These are phyloP conservation scores for Drosophila imparisetae DNA, from an alignment of 2,888 invertebrate genomes.

Conservation along the genomic window DNA sequence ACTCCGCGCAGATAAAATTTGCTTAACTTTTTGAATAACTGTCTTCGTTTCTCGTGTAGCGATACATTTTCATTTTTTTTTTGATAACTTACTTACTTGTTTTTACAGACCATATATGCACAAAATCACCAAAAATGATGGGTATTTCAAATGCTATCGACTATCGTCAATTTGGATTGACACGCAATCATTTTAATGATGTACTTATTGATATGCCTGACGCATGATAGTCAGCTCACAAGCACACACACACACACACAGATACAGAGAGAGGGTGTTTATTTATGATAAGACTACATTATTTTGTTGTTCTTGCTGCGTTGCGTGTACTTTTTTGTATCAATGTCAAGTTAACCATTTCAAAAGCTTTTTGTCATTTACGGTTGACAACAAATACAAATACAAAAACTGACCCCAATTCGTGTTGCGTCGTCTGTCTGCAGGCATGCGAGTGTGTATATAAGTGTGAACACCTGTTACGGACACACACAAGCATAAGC, in stretches of 20 bases:
- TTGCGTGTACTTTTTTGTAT: conserved; percentile 47
- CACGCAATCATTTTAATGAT: conserved; percentile 48
- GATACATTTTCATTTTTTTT: not conserved
- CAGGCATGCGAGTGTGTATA: not conserved
- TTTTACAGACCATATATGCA: not conserved
- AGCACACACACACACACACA: not conserved
- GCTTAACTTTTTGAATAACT: not conserved
- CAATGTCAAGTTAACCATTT: conserved; percentile 73
- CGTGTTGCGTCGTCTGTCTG: conserved; percentile 10
- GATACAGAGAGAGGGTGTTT: conserved; percentile 20
- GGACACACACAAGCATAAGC: conserved; percentile 8
- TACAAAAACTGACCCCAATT: conserved; percentile 62
- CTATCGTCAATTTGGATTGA: not conserved
- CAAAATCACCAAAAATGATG: not conserved
- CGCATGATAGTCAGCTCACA: conserved; percentile 37
- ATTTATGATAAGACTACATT: conserved; percentile 61
- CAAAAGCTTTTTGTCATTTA: conserved; percentile 54
- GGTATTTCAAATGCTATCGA: conserved; percentile 21
- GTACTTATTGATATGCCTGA: conserved; percentile 70
- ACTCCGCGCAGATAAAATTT: not conserved
- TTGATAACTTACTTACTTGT: not conserved
- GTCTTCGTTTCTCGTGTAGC: not conserved
- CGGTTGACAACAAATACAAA: conserved; percentile 40
- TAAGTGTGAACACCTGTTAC: conserved; percentile 20
- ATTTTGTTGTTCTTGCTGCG: conserved; percentile 27